Conservation (phyloP, 2,797 vertebrate species). For the Ptychadena robeensis region DNA sequence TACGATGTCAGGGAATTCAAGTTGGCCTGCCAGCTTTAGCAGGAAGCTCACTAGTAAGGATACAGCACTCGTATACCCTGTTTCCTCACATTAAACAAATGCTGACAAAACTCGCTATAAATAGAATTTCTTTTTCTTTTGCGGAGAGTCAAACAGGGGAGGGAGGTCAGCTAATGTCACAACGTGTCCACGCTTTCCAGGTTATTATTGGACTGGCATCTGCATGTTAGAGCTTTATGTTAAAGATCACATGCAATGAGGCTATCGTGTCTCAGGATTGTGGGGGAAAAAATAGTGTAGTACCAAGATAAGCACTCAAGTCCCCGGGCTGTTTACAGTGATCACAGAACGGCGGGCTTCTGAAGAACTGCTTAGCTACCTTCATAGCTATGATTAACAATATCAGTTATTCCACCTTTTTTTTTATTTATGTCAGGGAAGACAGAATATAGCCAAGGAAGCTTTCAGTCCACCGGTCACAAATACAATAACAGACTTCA, state of each 20-base stretch:
- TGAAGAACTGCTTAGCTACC: not conserved
- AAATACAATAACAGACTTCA: not conserved
- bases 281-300: conserved; percentile 49
- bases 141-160: conserved; percentile 51
- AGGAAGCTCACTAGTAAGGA: conserved; percentile 66
- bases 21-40: conserved; percentile 58
- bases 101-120: conserved; percentile 70
- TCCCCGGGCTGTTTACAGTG: not conserved
- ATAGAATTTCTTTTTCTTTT: conserved; percentile 63
- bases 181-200: conserved; percentile 54
- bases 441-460: not conserved
- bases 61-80: conserved; percentile 55
- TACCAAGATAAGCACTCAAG: conserved; percentile 5
- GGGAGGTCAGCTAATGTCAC: conserved; percentile 61
- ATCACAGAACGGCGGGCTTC: not conserved
- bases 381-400: not conserved
- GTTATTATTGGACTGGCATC: conserved; percentile 61
- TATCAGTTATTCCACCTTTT: not conserved
- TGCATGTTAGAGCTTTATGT: conserved; percentile 58
- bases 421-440: not conserved
- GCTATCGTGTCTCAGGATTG: conserved; percentile 57
- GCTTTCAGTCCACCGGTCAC: not conserved
- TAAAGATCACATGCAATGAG: conserved; percentile 57
- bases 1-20: conserved; percentile 67
- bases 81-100: conserved; percentile 66